Evolutionary conservation across 2,113 vertebrate species (phyloP).

Genomic region (Etheostoma spectabile): DNA sequence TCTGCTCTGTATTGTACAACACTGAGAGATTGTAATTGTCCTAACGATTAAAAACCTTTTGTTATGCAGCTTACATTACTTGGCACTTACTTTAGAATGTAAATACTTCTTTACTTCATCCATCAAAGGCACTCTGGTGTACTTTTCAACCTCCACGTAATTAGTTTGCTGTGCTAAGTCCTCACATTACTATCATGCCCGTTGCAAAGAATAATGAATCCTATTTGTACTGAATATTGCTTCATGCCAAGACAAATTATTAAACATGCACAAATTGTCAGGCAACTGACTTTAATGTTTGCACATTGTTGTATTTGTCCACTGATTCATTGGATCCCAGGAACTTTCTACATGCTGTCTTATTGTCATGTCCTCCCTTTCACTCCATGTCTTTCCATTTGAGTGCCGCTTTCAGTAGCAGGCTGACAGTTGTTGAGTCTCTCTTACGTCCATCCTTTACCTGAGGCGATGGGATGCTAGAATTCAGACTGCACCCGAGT

Average conservation of each 20-base stretch:
- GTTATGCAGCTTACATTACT: neutral
- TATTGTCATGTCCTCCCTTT: constrained; percentile 2
- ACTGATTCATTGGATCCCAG: constrained; percentile 12
- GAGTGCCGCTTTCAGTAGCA: constrained; percentile 18
- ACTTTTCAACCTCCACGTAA: constrained; percentile 42
- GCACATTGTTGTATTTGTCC: constrained; percentile 28
- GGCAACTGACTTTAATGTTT: constrained; percentile 53
- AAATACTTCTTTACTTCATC: constrained; percentile 33
- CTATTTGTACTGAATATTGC: constrained; percentile 66
- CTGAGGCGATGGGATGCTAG: constrained; percentile 18
- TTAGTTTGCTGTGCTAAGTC: constrained; percentile 53
- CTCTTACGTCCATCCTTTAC: constrained; percentile 18
- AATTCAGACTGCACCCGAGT: constrained; percentile 10
- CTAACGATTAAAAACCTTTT: neutral
- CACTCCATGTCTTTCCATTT: neutral
- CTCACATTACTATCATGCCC: constrained; percentile 39
- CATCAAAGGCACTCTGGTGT: constrained; percentile 35
- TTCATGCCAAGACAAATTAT: constrained; percentile 58
- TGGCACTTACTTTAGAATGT: constrained; percentile 14
- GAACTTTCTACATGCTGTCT: constrained; percentile 11
- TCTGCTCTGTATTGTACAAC: neutral
- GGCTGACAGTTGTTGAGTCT: constrained; percentile 24
- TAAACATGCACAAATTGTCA: constrained; percentile 73
- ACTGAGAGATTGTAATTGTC: neutral
- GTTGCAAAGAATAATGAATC: constrained; percentile 55